Evolutionary conservation across 2,888 invertebrate species (phyloP), one percentile per base, ranked within the genome.

Genomic region (Odontocerum albicorne): DNA sequence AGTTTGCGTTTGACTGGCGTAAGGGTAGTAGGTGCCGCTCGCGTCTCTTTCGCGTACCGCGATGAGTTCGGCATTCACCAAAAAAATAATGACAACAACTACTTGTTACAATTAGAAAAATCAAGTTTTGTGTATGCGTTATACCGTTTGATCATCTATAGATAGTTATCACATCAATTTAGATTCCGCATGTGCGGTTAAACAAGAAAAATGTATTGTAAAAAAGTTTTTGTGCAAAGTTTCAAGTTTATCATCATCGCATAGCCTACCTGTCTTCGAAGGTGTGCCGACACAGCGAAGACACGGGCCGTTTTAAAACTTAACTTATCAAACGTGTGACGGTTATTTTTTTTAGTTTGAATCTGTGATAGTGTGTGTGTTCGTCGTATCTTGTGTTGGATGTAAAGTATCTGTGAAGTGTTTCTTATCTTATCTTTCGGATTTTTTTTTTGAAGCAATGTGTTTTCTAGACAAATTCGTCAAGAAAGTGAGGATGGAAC

Each of bases 181-280:
- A 33, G 45, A 32, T 33, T 32, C 35, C 47, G 36, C 47, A 3
- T 6, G 22, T 36, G 36, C 47, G 15, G 36, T 16, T n/a, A n/a
- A n/a, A n/a, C 21, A 15, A 36, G 33, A 27, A 43, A 50, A 49
- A 51, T 43, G 51, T 35, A 33, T 51, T 17, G 16, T 32, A 35
- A 21, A 51, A 51, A 51, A 51, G 51, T 51, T 52, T 45, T 39
- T 44, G 45, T 52, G 52, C 52, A 45, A 52, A 52, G 52, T 52
- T 52, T 20, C 44, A 44, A 52, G 51, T 51, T 35, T 51, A 49
- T 49, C 40, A 32, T 33, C n/a, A n/a, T 21, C 21, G 21, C 20
- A 12, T 40, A 19, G 43, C 27, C 45, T 45, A 43, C 52, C 52
- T 52, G 45, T 45, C n/a, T n/a, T n/a, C 31, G 45, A 49, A 52